Evolutionary conservation across 2,113 vertebrate species (phyloP), one percentile per base, ranked within the genome.

Genomic region (Phylloscopus trochiloides): DNA sequence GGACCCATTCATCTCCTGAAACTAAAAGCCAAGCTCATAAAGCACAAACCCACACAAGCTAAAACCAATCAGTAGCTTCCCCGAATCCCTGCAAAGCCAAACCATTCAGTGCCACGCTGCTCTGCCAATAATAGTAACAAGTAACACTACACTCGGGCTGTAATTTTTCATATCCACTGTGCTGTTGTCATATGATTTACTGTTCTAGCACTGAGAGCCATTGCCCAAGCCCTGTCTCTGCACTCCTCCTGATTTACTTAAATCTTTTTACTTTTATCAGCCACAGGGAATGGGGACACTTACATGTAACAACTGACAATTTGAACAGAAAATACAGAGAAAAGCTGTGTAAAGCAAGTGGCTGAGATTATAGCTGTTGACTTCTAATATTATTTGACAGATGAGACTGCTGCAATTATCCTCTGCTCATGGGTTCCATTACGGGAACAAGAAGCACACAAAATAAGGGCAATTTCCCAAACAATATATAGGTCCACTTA

Each of bases 401-500:
- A 98, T 98, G 98, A 98, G 98, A 97, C 98, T 96, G 97, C 98
- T 98, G 97, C 99, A 99, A 99, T 99, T 99, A 98, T 98, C 97
- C 94, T 96, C 98, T 98, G 98, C 98, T 98, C 98, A 95, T 98
- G 98, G 98, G 98, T 98, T 98, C 98, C 98, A 99, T 99, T 99
- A 99, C 97, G 94, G 97, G 98, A 98, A 99, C 98, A 98, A 99
- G 98, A 98, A 98, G 98, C 97, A 85, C 97, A 98, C 97, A 98
- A 98, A 99, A 99, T 99, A 98, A 98, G 98, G 98, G 98, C 98
- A 99, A 99, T 99, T 99, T 99, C 98, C 98, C 98, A 98, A 98
- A 99, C 98, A 99, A 98, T 98, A 98, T 98, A 98, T 98, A 98
- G 98, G 98, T 97, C 98, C 97, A 99, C 98, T 99, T 99, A 98